Conservation (phyloP, 1,140 invertebrate species). For the Orussus abietinus region DNA sequence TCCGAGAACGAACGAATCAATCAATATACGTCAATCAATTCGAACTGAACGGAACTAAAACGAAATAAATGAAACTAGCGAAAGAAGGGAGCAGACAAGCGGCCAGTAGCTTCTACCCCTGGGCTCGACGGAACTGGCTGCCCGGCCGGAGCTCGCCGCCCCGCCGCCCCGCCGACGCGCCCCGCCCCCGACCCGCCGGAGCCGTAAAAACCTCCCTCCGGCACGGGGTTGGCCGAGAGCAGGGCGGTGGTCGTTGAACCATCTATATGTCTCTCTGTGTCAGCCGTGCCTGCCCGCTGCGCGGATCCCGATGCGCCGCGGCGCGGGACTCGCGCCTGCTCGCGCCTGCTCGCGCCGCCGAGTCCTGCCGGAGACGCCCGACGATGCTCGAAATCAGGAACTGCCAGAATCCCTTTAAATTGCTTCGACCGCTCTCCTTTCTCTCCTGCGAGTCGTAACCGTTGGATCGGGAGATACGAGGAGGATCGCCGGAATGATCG, state of each 20-base stretch:
- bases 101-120: slow-evolving; percentile 49
- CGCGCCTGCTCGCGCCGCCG: no score
- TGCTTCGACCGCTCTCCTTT: no score
- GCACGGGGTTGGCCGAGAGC: slow-evolving; percentile 41
- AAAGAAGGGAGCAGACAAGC: slow-evolving; percentile 52
- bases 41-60: slow-evolving; percentile 44
- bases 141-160: slow-evolving; percentile 22
- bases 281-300: slow-evolving; percentile 41
- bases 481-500: no score
- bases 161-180: slow-evolving; percentile 4
- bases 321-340: no score
- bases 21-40: slow-evolving; percentile 25
- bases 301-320: slow-evolving; percentile 42
- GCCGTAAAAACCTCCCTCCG: slow-evolving; percentile 7
- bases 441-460: no score
- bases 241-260: slow-evolving; percentile 55
- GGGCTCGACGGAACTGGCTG: slow-evolving; percentile 44
- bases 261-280: no score
- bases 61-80: slow-evolving; percentile 52
- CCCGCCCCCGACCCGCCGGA: slow-evolving; percentile 1
- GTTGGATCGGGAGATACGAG: no score
- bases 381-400: no score
- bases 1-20: slow-evolving; percentile 16
- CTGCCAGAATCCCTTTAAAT: no score
- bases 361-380: no score